These are phyloP conservation scores for Crocuta crocuta DNA, from an alignment of 2,113 vertebrate species.

Conservation along the genomic window DNA sequence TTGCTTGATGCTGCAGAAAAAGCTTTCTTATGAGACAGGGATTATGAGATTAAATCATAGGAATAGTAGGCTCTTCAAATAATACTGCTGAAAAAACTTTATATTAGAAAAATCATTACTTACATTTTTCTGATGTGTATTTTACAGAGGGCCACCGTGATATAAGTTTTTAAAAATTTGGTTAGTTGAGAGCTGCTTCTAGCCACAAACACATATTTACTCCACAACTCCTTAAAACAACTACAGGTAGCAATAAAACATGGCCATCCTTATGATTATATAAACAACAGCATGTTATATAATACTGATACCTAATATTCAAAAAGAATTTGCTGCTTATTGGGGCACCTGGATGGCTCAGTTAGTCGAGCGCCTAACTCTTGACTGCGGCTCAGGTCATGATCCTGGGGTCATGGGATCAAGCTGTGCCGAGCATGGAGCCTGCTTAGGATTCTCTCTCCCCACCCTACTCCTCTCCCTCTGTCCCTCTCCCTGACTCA, in stretches of 20 bases:
- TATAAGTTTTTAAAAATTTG: background rate
- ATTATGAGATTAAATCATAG: background rate
- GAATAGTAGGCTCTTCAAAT: background rate
- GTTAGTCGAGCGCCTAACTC: too few relatives aligned
- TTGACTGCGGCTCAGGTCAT: too few relatives aligned
- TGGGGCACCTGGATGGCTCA: background rate
- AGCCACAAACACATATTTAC: background rate
- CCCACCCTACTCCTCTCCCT: too few relatives aligned
- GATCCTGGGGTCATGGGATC: too few relatives aligned
- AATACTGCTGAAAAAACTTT: background rate
- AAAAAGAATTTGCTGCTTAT: background rate
- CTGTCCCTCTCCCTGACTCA: too few relatives aligned
- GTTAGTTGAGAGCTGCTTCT: background rate
- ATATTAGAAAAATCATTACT: background rate
- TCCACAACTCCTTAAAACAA: background rate
- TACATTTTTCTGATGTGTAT: background rate
- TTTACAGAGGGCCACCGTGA: background rate
- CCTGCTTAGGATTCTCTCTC: too few relatives aligned
- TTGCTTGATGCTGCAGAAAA: constrained; percentile 39
- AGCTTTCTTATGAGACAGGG: background rate
- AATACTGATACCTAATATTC: background rate
- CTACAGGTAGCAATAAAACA: background rate
- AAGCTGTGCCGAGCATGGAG: too few relatives aligned
- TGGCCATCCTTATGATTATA: background rate
- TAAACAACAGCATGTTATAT: background rate